A percentile compares a stretch with the other conserved stretches of the same genome.
Conservation (phyloP, 1,140 invertebrate genomes). For the Wasmannia auropunctata region DNA sequence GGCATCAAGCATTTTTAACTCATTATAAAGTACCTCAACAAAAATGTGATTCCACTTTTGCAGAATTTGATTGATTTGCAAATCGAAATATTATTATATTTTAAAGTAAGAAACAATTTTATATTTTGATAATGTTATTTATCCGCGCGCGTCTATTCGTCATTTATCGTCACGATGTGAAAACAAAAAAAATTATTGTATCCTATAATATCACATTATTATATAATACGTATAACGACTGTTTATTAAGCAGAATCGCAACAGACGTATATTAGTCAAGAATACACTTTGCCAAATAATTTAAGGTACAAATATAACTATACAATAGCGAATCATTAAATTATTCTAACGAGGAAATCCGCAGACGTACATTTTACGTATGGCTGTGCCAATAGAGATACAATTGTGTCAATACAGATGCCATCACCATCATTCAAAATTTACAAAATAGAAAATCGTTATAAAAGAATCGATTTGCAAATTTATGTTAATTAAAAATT, state of each 20-base stretch:
- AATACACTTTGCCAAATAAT: neutral
- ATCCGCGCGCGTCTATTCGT: neutral
- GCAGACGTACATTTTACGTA: neutral
- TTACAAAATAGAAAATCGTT: neutral
- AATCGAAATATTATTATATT: neutral
- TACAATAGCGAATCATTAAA: neutral
- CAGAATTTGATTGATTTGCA: neutral
- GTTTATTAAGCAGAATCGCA: neutral
- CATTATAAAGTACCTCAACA: too few relatives aligned
- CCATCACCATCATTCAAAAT: too few relatives aligned
- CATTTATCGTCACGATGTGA: neutral
- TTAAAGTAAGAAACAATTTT: neutral
- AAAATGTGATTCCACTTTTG: too few relatives aligned
- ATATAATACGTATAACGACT: neutral
- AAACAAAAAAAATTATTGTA: neutral
- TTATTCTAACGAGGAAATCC: neutral
- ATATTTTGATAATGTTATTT: neutral
- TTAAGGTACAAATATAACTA: neutral
- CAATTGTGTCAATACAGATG: too few relatives aligned
- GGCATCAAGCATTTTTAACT: too few relatives aligned
- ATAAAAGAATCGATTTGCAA: neutral
- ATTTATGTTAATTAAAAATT: neutral
- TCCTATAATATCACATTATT: neutral
- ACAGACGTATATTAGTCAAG: neutral
- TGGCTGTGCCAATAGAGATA: neutral